Evolutionary conservation across 2,888 invertebrate species (phyloP).

Genomic region (Euphydryas editha): DNA sequence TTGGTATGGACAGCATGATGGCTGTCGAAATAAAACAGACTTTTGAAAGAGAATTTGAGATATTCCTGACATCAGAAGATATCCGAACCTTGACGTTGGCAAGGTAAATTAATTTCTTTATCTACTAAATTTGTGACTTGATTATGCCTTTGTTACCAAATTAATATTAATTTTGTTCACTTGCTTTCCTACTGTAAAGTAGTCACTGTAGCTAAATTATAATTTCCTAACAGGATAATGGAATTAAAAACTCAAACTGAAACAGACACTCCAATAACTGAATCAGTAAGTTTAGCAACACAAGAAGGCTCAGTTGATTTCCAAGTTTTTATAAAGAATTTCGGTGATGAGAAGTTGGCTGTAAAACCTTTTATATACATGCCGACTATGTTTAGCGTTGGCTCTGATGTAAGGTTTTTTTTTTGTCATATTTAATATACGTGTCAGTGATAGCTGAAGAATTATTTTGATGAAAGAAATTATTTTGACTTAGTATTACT

Average conservation of each 20-base stretch:
- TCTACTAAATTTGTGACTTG: background rate
- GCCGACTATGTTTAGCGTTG: slow-evolving; percentile 79
- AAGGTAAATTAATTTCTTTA: slow-evolving; percentile 66
- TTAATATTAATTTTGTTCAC: background rate
- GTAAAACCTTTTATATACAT: slow-evolving; percentile 81
- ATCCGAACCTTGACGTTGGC: slow-evolving; percentile 91
- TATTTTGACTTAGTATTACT: too few relatives aligned
- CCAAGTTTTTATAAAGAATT: slow-evolving; percentile 83
- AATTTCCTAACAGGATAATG: slow-evolving; percentile 60
- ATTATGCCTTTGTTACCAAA: background rate
- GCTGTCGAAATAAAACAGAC: slow-evolving; percentile 98
- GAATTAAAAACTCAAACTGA: slow-evolving; percentile 80
- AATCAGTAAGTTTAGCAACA: slow-evolving; percentile 51
- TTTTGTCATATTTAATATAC: too few relatives aligned
- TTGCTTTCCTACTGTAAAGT: background rate
- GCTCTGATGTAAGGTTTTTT: slow-evolving; percentile 62
- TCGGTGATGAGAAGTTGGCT: slow-evolving; percentile 84
- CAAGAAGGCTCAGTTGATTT: slow-evolving; percentile 73
- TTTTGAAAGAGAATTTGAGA: slow-evolving; percentile 93
- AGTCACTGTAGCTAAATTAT: slow-evolving; percentile 47
- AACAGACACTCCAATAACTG: slow-evolving; percentile 69
- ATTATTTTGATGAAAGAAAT: too few relatives aligned
- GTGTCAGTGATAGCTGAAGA: too few relatives aligned
- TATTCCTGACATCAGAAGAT: slow-evolving; percentile 93
- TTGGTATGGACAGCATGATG: slow-evolving; percentile 99